Evolutionary conservation across 1,140 invertebrate species (phyloP).

Genomic region (Drosophila yakuba): DNA sequence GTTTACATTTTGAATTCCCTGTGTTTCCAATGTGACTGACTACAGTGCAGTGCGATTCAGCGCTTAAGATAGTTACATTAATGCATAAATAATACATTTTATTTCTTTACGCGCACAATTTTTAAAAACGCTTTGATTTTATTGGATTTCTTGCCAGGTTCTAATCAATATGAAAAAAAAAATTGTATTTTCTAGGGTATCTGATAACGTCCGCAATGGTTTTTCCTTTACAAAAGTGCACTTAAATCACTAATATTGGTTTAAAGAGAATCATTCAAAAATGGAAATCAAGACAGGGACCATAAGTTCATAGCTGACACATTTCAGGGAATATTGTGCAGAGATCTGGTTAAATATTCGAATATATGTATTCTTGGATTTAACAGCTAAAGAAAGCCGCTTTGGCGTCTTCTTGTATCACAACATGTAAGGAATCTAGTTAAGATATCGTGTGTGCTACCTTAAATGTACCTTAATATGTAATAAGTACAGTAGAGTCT

Average conservation of each 20-base stretch:
- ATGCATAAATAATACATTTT: neutral
- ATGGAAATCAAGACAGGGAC: neutral
- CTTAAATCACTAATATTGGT: too few relatives aligned
- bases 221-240: too few relatives aligned
- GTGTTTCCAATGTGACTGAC: slow-evolving; percentile 11
- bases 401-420: neutral
- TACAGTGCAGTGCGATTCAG: slow-evolving; percentile 26
- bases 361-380: neutral
- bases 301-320: neutral
- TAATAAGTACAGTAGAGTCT: neutral
- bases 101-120: too few relatives aligned
- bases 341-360: neutral
- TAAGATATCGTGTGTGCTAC: neutral
- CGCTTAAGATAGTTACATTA: slow-evolving; percentile 1
- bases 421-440: neutral
- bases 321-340: neutral
- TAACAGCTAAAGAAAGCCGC: neutral
- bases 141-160: too few relatives aligned
- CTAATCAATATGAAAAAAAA: too few relatives aligned
- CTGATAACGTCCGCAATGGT: too few relatives aligned
- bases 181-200: too few relatives aligned
- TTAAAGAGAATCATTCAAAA: neutral
- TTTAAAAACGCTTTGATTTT: too few relatives aligned
- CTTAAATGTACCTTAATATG: neutral
- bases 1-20: slow-evolving; percentile 19